A percentile compares a stretch with the other conserved stretches of the same genome.
These are phyloP conservation scores for Tyria jacobaeae DNA, from an alignment of 2,888 invertebrate genomes.

Conservation along the genomic window DNA sequence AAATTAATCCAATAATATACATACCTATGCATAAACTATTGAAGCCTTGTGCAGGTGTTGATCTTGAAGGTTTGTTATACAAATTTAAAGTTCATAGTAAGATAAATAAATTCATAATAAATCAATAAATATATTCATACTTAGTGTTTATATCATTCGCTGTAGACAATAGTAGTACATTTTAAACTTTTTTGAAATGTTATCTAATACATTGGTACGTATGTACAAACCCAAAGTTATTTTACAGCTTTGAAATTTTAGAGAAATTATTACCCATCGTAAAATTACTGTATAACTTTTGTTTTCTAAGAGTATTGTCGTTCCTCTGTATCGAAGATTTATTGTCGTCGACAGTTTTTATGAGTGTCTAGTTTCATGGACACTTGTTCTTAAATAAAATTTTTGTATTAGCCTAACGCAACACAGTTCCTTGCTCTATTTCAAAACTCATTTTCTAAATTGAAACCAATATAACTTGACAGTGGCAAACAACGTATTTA, in stretches of 20 bases:
- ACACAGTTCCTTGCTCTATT: slow-evolving; percentile 45
- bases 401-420: slow-evolving; percentile 51
- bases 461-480: slow-evolving; percentile 16
- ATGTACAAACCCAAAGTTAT: slow-evolving; percentile 11
- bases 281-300: slow-evolving; percentile 70
- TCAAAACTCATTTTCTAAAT: slow-evolving; percentile 38
- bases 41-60: no score
- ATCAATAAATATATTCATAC: no score
- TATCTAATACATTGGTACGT: background rate
- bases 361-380: slow-evolving; percentile 57
- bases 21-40: no score
- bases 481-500: slow-evolving; percentile 18
- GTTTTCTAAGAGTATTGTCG: slow-evolving; percentile 63
- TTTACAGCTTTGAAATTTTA: slow-evolving; percentile 40
- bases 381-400: slow-evolving; percentile 58
- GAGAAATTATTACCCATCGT: slow-evolving; percentile 66
- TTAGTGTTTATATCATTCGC: no score
- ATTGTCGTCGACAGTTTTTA: slow-evolving; percentile 68
- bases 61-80: no score
- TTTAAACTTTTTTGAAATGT: background rate
- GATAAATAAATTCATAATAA: no score
- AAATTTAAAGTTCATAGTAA: no score
- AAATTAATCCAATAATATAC: no score
- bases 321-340: slow-evolving; percentile 57
- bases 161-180: background rate